These are phyloP conservation scores for Echinometra lucunter DNA, from an alignment of 53 echinoderm and acorn worm genomes.

Conservation along the genomic window DNA sequence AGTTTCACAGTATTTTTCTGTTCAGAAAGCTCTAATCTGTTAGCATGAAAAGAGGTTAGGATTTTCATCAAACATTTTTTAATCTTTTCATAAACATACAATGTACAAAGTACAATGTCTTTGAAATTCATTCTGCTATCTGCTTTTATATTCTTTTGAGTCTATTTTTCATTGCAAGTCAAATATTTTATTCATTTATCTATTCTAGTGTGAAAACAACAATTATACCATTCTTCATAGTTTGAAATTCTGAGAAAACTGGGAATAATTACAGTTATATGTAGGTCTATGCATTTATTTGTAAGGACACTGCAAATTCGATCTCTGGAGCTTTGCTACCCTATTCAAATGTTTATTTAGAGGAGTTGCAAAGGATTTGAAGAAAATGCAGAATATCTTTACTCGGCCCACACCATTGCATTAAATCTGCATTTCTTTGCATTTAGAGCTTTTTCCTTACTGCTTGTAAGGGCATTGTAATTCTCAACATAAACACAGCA, in stretches of 20 bases:
- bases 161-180: background rate
- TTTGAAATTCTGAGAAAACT: background rate
- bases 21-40: no score
- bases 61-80: background rate
- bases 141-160: background rate
- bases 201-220: background rate
- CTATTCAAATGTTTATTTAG: no score
- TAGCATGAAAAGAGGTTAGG: background rate
- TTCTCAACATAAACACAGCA: background rate
- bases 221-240: background rate
- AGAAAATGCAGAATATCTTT: no score
- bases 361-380: no score
- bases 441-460: background rate
- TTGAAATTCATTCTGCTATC: background rate
- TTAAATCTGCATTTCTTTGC: background rate
- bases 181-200: background rate
- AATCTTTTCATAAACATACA: background rate
- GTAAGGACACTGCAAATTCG: no score
- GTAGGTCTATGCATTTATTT: no score
- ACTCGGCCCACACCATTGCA: no score
- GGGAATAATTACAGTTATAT: background rate
- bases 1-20: background rate
- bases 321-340: no score
- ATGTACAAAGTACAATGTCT: background rate
- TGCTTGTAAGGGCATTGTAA: background rate